Evolutionary conservation across 2,888 invertebrate species (phyloP).

Genomic region (Malthinus seriepunctatus): DNA sequence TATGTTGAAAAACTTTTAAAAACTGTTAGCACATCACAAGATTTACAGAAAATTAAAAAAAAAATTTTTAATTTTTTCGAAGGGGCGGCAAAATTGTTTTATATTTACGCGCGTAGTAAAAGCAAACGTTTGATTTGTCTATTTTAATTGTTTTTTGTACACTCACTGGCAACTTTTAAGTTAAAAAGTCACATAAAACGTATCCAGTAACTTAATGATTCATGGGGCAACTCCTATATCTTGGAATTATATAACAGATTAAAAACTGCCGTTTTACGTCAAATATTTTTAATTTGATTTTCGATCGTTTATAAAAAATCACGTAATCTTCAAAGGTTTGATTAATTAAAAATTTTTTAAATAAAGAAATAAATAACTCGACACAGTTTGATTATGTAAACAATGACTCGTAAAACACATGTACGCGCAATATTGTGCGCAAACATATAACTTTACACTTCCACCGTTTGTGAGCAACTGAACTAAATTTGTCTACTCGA

Average conservation of each 20-base stretch:
- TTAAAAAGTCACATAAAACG: not conserved
- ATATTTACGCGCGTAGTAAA: not conserved
- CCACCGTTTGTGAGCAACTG: slow-evolving; percentile 9
- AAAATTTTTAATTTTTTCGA: not conserved
- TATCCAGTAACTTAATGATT: slow-evolving; percentile 8
- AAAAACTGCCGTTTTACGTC: slow-evolving; percentile 7
- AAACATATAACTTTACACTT: not conserved
- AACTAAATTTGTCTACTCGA: not conserved
- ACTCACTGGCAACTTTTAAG: not conserved
- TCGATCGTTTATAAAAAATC: not conserved
- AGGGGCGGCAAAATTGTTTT: not conserved
- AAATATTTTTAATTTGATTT: slow-evolving; percentile 4
- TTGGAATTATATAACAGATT: slow-evolving; percentile 22
- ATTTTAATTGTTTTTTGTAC: not conserved
- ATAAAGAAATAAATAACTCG: slow-evolving; percentile 2
- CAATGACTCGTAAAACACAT: slow-evolving; percentile 27
- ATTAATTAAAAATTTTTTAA: not conserved
- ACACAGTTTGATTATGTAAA: slow-evolving; percentile 19
- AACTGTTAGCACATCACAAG: not conserved
- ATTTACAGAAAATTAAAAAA: not conserved
- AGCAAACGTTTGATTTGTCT: not conserved
- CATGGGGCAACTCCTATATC: slow-evolving; percentile 21
- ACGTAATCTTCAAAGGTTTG: slow-evolving; percentile 4
- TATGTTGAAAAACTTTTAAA: not conserved
- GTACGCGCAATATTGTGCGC: slow-evolving; percentile 10